Conservation (phyloP, 2,888 invertebrate species). For the Ypsolopha sequella region DNA sequence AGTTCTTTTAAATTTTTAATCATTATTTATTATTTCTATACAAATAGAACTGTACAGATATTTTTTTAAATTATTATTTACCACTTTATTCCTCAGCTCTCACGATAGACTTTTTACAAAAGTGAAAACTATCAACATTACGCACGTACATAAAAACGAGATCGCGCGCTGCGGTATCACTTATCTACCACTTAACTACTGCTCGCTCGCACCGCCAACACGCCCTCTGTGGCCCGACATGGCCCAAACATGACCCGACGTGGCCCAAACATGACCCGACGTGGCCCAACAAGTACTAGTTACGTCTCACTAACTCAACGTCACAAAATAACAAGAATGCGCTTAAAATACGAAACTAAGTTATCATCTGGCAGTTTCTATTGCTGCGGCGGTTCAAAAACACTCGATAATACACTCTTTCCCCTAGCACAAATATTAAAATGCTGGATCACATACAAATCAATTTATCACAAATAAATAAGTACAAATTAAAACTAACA, state of each 20-base stretch:
- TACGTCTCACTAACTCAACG: not conserved
- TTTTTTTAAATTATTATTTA: constrained; percentile 68
- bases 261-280: not conserved
- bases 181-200: constrained; percentile 8
- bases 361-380: constrained; percentile 6
- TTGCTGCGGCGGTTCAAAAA: constrained; percentile 6
- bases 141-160: constrained; percentile 55
- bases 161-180: constrained; percentile 31
- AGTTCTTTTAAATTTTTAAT: constrained; percentile 63
- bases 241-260: not conserved
- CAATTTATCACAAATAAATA: constrained; percentile 43
- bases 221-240: not conserved
- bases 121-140: constrained; percentile 70
- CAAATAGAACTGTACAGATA: constrained; percentile 74
- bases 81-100: constrained; percentile 60
- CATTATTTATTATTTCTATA: constrained; percentile 73
- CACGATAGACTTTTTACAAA: constrained; percentile 72
- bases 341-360: not conserved
- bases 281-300: not conserved
- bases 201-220: constrained; percentile 8
- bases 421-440: constrained; percentile 14
- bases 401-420: constrained; percentile 21
- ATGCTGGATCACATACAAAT: constrained; percentile 5
- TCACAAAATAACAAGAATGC: not conserved
- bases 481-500: constrained; percentile 43